These are phyloP conservation scores for Philypnodon macrostomus DNA, from an alignment of 2,797 vertebrate species.

Conservation along the genomic window DNA sequence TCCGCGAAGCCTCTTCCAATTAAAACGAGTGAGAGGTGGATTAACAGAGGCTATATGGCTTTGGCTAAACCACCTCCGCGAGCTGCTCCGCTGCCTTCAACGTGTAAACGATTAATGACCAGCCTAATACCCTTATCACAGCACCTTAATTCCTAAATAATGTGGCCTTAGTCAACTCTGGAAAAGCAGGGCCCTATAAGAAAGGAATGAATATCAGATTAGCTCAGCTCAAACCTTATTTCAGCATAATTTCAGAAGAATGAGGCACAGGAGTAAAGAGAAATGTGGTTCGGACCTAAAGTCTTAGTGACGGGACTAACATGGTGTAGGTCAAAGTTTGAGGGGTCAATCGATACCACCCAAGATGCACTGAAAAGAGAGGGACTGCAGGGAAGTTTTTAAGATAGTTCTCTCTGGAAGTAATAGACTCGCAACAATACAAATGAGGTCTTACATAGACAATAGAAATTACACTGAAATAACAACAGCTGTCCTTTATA, in stretches of 20 bases:
- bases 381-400: conserved; percentile 17
- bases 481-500: background rate
- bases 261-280: conserved; percentile 31
- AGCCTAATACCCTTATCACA: conserved; percentile 81
- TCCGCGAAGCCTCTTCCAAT: conserved; percentile 79
- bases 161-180: conserved; percentile 79
- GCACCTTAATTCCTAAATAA: conserved; percentile 80
- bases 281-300: conserved; percentile 34
- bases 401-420: conserved; percentile 7
- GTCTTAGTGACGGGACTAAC: conserved; percentile 31
- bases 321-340: conserved; percentile 41
- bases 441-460: background rate
- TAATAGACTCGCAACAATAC: conserved; percentile 20
- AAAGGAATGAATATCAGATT: conserved; percentile 78
- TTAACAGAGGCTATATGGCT: conserved; percentile 79
- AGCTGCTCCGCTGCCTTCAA: conserved; percentile 79
- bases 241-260: conserved; percentile 59
- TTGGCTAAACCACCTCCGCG: conserved; percentile 77
- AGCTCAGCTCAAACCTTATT: conserved; percentile 63
- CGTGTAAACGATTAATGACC: conserved; percentile 82
- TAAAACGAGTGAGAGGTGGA: conserved; percentile 81
- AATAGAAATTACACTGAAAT: conserved; percentile 6
- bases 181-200: conserved; percentile 72
- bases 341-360: conserved; percentile 54
- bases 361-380: conserved; percentile 26